Base-by-base conservation (phyloP, 2,888 invertebrate species). In the Cephalotes varians region DNA sequence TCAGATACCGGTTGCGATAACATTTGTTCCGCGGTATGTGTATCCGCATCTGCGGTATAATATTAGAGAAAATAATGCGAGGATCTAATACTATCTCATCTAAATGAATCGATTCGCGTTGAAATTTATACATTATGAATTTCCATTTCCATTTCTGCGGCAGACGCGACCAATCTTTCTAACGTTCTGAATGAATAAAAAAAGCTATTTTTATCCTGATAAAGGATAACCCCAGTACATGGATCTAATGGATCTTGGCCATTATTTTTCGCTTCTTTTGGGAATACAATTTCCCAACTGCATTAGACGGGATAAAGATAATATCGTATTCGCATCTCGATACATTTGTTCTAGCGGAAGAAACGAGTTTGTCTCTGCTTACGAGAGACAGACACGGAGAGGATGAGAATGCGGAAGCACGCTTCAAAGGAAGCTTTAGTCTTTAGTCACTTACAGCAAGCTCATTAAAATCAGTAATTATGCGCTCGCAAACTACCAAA, bases 381-480 rank as follows among this genome's bases (percentile, higher is more conserved):
- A 40, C 7, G 0, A 44, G 31, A 31, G 9, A 15, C 67, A 47
- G 40, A n/a, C 40, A 64, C 0, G 56, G 10, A 12, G 49, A 49
- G 47, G 18, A 74, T 18, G 54, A 64, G 54, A 65, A 67, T 54
- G 31, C 21, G 65, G 9, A 31, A 31, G 54, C 54, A 64, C 40
- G 44, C 31, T 54, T 44, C 76, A 28, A 67, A 54, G 67, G 28
- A 37, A 25, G 44, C 18, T 37, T 56, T 77, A 76, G 34, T 77
- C 40, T 54, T 77, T 34, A 25, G 71, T 71, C 54, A 79, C 67
- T 79, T 79, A 79, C 21, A 56, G 6, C 25, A 69, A 79, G 69
- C 69, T 79, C 69, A 44, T 79, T 79, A 79, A 69, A 79, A 79
- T 79, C 56, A 56, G 44, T 79, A 69, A 79, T 79, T 79, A 79